Conservation (phyloP, 2,113 vertebrate genomes). For the Micromys minutus region DNA sequence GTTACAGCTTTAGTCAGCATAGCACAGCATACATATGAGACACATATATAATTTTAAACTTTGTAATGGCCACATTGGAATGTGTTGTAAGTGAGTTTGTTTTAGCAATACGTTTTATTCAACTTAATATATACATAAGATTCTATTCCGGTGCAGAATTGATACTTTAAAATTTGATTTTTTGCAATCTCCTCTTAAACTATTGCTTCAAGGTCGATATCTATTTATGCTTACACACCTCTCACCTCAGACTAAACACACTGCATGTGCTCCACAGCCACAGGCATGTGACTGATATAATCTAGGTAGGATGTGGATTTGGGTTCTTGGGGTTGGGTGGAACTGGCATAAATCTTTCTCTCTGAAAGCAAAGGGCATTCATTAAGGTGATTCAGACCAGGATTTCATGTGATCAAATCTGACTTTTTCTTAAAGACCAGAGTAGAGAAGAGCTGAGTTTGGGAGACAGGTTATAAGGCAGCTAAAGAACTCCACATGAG, state of each 20-base stretch:
- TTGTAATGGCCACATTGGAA: not conserved
- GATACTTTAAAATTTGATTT: slow-evolving; percentile 6
- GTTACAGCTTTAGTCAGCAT: not conserved
- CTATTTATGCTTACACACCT: not conserved
- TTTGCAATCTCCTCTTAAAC: not conserved
- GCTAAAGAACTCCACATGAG: not conserved
- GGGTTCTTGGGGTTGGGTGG: not conserved
- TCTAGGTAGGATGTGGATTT: not conserved
- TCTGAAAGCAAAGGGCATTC: not conserved
- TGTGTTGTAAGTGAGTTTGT: not conserved
- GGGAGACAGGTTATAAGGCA: not conserved
- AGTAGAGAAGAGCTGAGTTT: not conserved
- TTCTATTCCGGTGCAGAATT: not conserved
- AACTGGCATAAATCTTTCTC: not conserved
- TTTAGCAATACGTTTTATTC: slow-evolving; percentile 42
- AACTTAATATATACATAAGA: not conserved
- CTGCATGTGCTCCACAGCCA: not conserved
- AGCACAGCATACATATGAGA: not conserved
- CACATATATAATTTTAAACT: not conserved
- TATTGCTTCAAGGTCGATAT: not conserved
- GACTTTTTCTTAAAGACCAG: not conserved
- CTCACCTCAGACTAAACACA: not conserved
- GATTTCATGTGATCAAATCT: not conserved
- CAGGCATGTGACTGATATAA: not conserved
- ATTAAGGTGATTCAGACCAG: not conserved